Percentiles rank a stretch among this genome's conserved stretches.
Evolutionary conservation across 2,113 vertebrate species (phyloP).

Genomic region (Mobula birostris): DNA sequence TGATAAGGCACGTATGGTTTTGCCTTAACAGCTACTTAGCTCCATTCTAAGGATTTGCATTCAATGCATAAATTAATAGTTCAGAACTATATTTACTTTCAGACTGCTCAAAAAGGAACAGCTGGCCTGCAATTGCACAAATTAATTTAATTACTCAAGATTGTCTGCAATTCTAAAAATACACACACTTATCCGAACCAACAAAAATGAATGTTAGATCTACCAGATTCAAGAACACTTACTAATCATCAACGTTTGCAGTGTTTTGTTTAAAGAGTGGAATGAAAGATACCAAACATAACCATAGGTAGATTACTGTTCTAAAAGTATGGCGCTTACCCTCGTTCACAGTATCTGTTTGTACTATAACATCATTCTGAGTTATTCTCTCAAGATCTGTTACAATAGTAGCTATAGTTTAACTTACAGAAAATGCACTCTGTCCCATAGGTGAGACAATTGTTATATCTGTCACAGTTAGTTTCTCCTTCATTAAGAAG

Average conservation of each 20-base stretch:
- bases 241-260: too few species aligned
- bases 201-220: not conserved
- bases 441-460: not conserved
- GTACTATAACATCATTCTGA: not conserved
- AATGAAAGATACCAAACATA: not conserved
- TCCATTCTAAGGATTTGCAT: not conserved
- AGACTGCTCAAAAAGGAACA: not conserved
- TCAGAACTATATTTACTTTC: not conserved
- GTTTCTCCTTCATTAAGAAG: not conserved
- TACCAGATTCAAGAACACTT: too few species aligned
- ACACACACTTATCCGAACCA: not conserved
- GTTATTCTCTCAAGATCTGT: not conserved
- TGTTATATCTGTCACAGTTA: not conserved
- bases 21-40: not conserved
- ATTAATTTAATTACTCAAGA: conserved; percentile 9
- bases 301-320: not conserved
- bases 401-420: not conserved
- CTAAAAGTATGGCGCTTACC: not conserved
- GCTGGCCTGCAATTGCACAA: not conserved
- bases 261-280: not conserved
- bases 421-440: not conserved
- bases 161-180: not conserved
- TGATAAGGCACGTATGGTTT: not conserved
- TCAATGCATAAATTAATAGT: not conserved
- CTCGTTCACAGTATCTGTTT: not conserved